Percentiles rank a stretch among this genome's conserved stretches.
Conservation (phyloP, 2,888 invertebrate genomes). For the Ctena decussata region DNA sequence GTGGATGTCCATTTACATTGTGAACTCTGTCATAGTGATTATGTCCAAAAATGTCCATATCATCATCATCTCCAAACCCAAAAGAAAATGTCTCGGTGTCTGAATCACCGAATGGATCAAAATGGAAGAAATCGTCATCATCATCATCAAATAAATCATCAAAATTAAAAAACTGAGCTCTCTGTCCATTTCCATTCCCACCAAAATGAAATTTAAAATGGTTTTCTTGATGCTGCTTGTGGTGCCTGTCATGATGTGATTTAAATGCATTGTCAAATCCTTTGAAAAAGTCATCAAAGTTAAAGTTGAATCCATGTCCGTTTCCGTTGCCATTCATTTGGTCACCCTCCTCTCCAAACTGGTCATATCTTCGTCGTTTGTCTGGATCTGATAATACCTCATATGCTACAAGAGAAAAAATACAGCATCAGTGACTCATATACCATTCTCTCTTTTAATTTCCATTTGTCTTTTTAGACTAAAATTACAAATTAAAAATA, state of each 20-base stretch:
- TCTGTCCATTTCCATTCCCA: slow-evolving; percentile 64
- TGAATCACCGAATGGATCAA: slow-evolving; percentile 84
- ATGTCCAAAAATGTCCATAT: slow-evolving; percentile 58
- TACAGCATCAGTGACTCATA: no score
- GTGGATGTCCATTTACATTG: slow-evolving; percentile 53
- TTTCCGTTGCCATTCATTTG: slow-evolving; percentile 70
- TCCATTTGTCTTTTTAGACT: no score
- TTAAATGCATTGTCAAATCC: slow-evolving; percentile 81
- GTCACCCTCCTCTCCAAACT: slow-evolving; percentile 85
- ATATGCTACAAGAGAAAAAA: slow-evolving; percentile 87
- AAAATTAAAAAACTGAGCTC: slow-evolving; percentile 82
- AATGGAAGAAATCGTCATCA: slow-evolving; percentile 81
- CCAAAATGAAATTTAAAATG: slow-evolving; percentile 68
- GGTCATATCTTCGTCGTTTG: slow-evolving; percentile 87
- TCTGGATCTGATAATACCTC: slow-evolving; percentile 87
- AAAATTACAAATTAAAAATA: no score
- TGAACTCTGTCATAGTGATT: slow-evolving; percentile 66
- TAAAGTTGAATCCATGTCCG: slow-evolving; percentile 72
- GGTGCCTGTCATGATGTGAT: slow-evolving; percentile 69
- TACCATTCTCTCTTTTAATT: no score
- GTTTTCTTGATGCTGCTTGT: slow-evolving; percentile 58
- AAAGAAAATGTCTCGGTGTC: slow-evolving; percentile 81
- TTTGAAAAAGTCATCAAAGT: slow-evolving; percentile 87
- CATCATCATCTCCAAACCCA: slow-evolving; percentile 54
- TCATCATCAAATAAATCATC: slow-evolving; percentile 85